phyloP scores from a whole-genome alignment of 1,140 invertebrate genomes.

The Trichomalopsis sarcophagae region DNA sequence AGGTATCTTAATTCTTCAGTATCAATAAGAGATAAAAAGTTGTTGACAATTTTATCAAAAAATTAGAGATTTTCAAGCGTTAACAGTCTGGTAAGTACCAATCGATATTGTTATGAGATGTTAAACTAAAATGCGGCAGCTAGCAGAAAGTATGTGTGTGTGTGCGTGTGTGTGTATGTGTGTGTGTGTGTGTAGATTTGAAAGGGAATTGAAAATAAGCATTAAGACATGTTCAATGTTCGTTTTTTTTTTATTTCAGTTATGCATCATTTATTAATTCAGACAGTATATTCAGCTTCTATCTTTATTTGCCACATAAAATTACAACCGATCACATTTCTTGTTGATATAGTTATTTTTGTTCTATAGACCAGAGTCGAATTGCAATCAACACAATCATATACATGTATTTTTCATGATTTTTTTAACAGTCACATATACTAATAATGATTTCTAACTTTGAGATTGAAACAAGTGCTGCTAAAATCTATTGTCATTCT shows the following conservation, averaged over 20 bases:
- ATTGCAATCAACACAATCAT: constrained; percentile 13
- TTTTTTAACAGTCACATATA: neutral
- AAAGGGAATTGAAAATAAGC: neutral
- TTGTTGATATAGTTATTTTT: constrained; percentile 36
- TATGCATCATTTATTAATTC: neutral
- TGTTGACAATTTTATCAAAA: too few species aligned
- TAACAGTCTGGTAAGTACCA: too few species aligned
- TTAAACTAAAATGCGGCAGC: neutral
- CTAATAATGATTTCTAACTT: neutral
- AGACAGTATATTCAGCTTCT: neutral
- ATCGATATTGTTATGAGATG: too few species aligned
- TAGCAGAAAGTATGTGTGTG: too few species aligned
- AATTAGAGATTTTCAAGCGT: too few species aligned
- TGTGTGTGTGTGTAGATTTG: neutral
- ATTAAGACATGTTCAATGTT: neutral
- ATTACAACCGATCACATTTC: neutral
- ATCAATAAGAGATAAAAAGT: too few species aligned
- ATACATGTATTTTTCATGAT: constrained; percentile 3
- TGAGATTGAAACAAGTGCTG: neutral
- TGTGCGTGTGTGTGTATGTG: too few species aligned
- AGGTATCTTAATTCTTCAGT: too few species aligned
- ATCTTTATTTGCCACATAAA: neutral
- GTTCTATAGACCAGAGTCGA: neutral
- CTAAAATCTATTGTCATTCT: neutral
- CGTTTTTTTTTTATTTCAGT: neutral